phyloP scores from a whole-genome alignment of 1,140 invertebrate genomes.

The Rhynchophorus ferrugineus region DNA sequence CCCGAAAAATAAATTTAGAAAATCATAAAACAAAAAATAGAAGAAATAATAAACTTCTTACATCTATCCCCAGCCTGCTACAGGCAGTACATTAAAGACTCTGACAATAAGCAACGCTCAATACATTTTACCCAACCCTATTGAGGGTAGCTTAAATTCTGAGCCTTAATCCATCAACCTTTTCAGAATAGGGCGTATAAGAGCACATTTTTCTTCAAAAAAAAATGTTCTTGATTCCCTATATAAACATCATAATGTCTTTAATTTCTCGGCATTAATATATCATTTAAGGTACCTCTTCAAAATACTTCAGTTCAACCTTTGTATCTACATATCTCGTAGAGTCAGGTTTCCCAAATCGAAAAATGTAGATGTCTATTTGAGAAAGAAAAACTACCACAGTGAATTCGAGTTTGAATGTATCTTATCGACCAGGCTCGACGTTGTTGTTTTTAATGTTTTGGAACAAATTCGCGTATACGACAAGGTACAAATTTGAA shows the following conservation, averaged over 20 bases:
- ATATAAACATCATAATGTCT: too few relatives aligned
- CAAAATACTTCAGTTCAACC: conserved; percentile 4
- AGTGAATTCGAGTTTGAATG: conserved; percentile 4
- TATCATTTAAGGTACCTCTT: conserved; percentile 13
- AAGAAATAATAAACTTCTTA: neutral
- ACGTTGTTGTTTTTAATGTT: too few relatives aligned
- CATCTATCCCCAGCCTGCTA: too few relatives aligned
- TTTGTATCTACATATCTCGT: conserved; percentile 24
- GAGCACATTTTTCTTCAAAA: too few relatives aligned
- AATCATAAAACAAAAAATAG: neutral
- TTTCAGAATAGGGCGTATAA: too few relatives aligned
- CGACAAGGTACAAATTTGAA: too few relatives aligned
- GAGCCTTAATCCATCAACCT: conserved; percentile 6
- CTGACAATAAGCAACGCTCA: conserved; percentile 21
- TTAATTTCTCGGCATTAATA: neutral
- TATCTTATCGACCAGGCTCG: too few relatives aligned
- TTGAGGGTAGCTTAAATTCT: conserved; percentile 21
- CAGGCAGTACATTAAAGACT: neutral
- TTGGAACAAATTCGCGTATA: too few relatives aligned
- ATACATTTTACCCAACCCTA: conserved; percentile 6
- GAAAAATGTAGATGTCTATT: conserved; percentile 10
- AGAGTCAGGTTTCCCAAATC: conserved; percentile 24
- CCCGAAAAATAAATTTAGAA: conserved; percentile 23
- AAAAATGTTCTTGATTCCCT: too few relatives aligned
- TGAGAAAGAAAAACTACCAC: neutral